Conservation (phyloP, 1,140 invertebrate species). For the Philotrypesis tridentata region DNA sequence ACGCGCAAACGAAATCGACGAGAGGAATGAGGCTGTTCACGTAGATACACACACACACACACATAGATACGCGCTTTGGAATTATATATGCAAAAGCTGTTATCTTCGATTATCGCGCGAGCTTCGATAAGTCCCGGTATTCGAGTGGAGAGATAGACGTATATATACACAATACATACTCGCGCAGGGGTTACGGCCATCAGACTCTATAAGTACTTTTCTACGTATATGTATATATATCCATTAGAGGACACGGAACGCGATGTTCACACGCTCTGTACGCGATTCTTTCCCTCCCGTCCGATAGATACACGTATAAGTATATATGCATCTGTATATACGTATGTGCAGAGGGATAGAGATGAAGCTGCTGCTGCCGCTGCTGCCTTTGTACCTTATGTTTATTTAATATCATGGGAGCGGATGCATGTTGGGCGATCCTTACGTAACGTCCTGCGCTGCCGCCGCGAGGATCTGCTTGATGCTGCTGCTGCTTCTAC, state of each 20-base stretch:
- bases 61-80: no score
- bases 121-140: not conserved
- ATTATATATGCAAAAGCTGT: not conserved
- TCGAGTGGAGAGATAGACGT: no score
- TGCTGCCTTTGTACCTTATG: slow-evolving; percentile 35
- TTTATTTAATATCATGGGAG: slow-evolving; percentile 52
- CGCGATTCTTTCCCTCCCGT: not conserved
- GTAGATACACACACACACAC: no score
- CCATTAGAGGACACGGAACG: slow-evolving; percentile 36
- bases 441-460: slow-evolving; percentile 49
- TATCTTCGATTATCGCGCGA: not conserved
- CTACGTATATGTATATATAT: no score
- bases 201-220: not conserved
- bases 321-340: slow-evolving; percentile 13
- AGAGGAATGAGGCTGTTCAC: no score
- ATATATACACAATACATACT: no score
- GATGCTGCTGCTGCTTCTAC: not conserved
- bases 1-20: no score
- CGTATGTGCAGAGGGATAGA: not conserved
- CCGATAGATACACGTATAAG: not conserved
- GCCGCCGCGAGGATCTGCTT: slow-evolving; percentile 26
- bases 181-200: not conserved
- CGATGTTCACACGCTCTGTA: slow-evolving; percentile 39
- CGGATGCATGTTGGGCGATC: slow-evolving; percentile 47
- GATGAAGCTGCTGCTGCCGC: not conserved